Conservation (phyloP, 1,140 invertebrate genomes). For the Solenopsis fugax region DNA sequence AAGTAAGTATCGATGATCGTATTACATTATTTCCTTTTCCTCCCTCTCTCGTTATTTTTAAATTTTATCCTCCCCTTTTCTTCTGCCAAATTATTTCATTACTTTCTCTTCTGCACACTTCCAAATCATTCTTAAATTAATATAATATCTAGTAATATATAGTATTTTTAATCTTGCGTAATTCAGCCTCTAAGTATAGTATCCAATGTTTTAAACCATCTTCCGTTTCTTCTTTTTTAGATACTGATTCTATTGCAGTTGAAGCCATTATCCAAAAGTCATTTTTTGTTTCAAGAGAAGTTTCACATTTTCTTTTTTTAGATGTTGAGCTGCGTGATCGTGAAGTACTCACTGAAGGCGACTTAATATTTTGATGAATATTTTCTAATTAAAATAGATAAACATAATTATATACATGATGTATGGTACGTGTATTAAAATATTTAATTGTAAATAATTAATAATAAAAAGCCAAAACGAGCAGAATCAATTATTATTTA, state of each 20-base stretch:
- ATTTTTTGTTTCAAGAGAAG: background rate
- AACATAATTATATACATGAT: background rate
- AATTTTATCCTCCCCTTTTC: too few relatives aligned
- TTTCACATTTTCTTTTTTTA: background rate
- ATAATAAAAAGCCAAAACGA: background rate
- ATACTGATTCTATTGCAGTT: background rate
- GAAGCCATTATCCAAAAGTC: background rate
- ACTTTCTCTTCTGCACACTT: too few relatives aligned
- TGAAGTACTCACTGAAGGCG: background rate
- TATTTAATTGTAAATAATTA: background rate
- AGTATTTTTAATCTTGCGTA: background rate
- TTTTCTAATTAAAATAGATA: slow-evolving; percentile 5
- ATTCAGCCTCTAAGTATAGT: background rate
- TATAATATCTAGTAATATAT: too few relatives aligned
- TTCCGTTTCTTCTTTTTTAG: slow-evolving; percentile 3
- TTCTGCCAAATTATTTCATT: too few relatives aligned
- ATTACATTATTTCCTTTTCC: too few relatives aligned
- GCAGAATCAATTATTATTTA: too few relatives aligned
- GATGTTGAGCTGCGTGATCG: background rate
- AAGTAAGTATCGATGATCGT: too few relatives aligned
- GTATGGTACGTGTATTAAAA: background rate
- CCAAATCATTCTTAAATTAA: too few relatives aligned
- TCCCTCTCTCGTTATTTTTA: too few relatives aligned
- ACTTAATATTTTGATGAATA: background rate
- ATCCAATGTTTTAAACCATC: slow-evolving; percentile 6